These are phyloP conservation scores for Bucco capensis DNA, from an alignment of 2,113 vertebrate species.

Conservation along the genomic window DNA sequence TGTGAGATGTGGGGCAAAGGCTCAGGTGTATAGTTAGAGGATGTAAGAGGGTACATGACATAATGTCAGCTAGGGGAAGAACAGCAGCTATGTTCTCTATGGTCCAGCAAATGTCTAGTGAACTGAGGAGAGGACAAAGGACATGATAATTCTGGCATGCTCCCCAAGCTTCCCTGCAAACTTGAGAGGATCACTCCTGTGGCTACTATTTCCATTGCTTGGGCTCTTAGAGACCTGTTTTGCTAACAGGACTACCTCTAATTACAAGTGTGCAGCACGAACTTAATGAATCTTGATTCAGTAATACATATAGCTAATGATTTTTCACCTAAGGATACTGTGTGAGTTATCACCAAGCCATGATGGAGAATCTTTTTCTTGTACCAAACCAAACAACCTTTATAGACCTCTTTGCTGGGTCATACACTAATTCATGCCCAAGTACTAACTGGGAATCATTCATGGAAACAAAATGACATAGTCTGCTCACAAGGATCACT, in stretches of 20 bases:
- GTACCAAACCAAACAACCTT: not conserved
- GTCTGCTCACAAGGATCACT: not conserved
- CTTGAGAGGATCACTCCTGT: not conserved
- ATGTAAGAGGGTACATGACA: accelerated
- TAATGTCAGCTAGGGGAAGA: not conserved
- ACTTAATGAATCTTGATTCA: not conserved
- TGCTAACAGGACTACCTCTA: not conserved
- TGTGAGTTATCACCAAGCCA: not conserved
- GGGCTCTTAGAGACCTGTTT: not conserved
- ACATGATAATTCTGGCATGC: not conserved
- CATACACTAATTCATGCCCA: not conserved
- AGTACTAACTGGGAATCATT: not conserved
- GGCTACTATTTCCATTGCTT: not conserved
- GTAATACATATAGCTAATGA: accelerated
- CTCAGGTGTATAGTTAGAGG: not conserved
- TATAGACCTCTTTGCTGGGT: not conserved
- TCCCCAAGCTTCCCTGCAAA: not conserved
- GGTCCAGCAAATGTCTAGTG: not conserved
- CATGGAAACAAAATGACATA: not conserved
- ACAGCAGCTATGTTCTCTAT: not conserved
- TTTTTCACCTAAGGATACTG: not conserved
- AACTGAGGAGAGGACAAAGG: accelerated
- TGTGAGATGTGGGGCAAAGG: too few relatives aligned
- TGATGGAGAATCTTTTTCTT: not conserved
- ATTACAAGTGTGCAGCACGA: not conserved